phyloP scores from a whole-genome alignment of 2,888 invertebrate species.

The Diaphora mendica region DNA sequence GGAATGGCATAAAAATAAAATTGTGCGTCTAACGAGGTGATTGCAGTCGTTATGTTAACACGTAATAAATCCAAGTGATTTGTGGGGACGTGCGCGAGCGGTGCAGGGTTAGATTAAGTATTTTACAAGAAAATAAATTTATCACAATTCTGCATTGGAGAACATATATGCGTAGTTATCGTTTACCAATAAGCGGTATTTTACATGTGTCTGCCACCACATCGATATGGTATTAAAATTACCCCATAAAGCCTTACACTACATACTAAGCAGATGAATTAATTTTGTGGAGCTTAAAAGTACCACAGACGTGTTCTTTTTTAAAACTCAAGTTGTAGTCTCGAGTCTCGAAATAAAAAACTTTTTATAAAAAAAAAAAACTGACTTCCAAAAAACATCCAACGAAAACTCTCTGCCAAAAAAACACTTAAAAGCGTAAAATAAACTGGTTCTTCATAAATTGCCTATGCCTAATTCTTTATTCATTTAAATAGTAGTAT shows the following conservation, averaged over 20 bases:
- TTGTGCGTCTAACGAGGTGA: constrained; percentile 62
- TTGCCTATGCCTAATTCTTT: too few species aligned
- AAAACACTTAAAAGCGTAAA: too few species aligned
- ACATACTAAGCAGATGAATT: background rate
- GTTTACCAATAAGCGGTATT: too few species aligned
- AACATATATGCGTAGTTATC: background rate
- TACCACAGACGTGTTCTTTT: background rate
- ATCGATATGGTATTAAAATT: background rate
- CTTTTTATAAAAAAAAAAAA: too few species aligned
- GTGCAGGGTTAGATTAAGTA: constrained; percentile 28
- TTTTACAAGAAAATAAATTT: constrained; percentile 11
- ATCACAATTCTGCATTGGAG: background rate
- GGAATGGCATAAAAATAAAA: constrained; percentile 58
- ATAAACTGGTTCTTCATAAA: too few species aligned
- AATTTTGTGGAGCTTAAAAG: background rate
- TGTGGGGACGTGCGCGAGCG: constrained; percentile 30
- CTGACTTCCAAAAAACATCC: too few species aligned
- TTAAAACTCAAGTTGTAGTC: background rate
- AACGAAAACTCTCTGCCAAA: too few species aligned
- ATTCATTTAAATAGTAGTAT: too few species aligned
- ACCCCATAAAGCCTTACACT: background rate
- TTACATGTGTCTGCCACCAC: background rate
- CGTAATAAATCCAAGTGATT: constrained; percentile 62
- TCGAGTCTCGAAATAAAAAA: too few species aligned
- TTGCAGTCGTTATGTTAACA: constrained; percentile 56